phyloP scores from a whole-genome alignment of 2,888 invertebrate genomes.

The Coelopa pilipes region DNA sequence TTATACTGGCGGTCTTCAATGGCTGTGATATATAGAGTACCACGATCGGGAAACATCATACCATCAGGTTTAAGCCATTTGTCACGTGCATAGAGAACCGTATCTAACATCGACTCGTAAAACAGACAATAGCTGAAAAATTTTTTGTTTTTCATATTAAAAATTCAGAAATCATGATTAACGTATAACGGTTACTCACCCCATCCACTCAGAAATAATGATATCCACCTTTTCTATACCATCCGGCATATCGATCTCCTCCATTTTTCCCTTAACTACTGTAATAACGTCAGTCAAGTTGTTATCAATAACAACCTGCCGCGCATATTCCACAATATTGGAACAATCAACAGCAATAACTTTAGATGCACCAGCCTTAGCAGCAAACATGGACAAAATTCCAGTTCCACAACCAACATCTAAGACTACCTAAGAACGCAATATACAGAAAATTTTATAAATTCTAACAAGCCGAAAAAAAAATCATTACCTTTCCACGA shows the following conservation, averaged over 20 bases:
- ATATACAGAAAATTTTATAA: constrained; percentile 38
- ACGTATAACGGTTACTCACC: constrained; percentile 68
- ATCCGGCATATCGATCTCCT: constrained; percentile 92
- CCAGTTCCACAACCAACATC: constrained; percentile 99
- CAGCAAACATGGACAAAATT: constrained; percentile 99
- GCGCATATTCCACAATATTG: constrained; percentile 97
- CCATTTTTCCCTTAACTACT: constrained; percentile 91
- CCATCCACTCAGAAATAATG: constrained; percentile 84
- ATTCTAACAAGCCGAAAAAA: background rate
- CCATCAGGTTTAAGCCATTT: constrained; percentile 96
- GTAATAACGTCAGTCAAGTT: constrained; percentile 82
- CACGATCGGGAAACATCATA: constrained; percentile 92
- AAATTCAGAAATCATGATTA: background rate
- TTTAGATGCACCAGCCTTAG: constrained; percentile 94
- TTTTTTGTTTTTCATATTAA: background rate
- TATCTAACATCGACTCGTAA: constrained; percentile 99
- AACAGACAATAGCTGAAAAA: constrained; percentile 79
- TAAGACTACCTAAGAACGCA: constrained; percentile 75
- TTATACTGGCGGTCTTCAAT: constrained; percentile 99
- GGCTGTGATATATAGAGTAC: constrained; percentile 92
- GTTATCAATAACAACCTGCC: constrained; percentile 91
- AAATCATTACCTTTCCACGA: constrained; percentile 76
- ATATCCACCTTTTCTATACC: constrained; percentile 95
- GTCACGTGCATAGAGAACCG: constrained; percentile 96
- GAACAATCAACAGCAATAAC: constrained; percentile 99